phyloP scores from a whole-genome alignment of 2,888 invertebrate genomes.

The Sepioteuthis lessoniana region DNA sequence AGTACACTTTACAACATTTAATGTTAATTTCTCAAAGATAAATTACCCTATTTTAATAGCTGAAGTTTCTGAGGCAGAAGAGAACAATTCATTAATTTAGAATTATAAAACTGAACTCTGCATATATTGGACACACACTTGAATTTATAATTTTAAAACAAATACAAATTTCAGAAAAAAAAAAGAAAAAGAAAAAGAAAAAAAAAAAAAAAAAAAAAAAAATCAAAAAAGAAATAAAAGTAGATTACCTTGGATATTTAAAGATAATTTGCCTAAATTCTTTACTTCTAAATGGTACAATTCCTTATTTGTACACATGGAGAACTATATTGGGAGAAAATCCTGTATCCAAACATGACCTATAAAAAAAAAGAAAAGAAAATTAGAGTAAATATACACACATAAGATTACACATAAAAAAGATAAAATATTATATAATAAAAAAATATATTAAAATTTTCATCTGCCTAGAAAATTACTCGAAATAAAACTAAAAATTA shows the following conservation, averaged over 20 bases:
- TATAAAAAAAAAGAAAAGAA: neutral
- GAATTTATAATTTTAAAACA: neutral
- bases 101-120: neutral
- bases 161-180: neutral
- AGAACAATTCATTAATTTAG: neutral
- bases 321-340: neutral
- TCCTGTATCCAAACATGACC: conserved; percentile 33
- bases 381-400: neutral
- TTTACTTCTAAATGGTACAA: conserved; percentile 23
- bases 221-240: neutral
- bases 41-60: neutral
- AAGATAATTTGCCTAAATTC: conserved; percentile 8
- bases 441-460: no score
- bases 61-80: neutral
- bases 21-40: neutral
- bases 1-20: no score
- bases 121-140: neutral
- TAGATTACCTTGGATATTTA: neutral
- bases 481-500: no score
- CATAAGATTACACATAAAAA: neutral
- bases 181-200: no score
- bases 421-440: no score
- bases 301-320: conserved; percentile 33
- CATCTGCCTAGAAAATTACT: no score
- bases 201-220: no score